Conservation (phyloP, 1,140 invertebrate species). For the Diprion similis region DNA sequence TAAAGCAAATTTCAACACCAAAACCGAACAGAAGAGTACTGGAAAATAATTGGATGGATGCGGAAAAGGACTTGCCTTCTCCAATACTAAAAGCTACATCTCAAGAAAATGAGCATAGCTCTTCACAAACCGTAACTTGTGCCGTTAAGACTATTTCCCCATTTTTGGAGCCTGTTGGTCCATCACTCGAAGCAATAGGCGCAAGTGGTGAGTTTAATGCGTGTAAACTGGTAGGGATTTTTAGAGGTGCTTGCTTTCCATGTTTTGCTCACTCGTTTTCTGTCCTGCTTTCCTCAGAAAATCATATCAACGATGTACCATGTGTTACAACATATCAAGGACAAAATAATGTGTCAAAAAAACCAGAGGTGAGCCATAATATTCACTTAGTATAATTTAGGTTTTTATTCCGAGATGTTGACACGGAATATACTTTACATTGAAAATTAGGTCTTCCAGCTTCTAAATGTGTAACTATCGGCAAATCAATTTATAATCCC, state of each 20-base stretch:
- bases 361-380: neutral
- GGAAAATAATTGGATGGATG: conserved; percentile 44
- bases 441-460: neutral
- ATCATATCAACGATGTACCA: neutral
- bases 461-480: too few species aligned
- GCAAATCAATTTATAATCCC: neutral
- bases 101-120: conserved; percentile 27
- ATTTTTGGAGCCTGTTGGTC: conserved; percentile 36
- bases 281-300: neutral
- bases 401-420: too few species aligned
- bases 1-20: conserved; percentile 36
- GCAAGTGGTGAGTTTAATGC: conserved; percentile 15
- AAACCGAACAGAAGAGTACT: conserved; percentile 32
- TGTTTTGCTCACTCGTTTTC: neutral
- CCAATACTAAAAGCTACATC: conserved; percentile 48
- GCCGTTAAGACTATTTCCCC: conserved; percentile 50
- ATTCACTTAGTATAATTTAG: neutral
- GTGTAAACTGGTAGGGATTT: neutral
- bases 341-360: neutral
- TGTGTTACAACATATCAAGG: neutral
- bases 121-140: conserved; percentile 28
- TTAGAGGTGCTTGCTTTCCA: neutral
- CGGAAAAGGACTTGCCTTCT: conserved; percentile 45
- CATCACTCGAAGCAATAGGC: conserved; percentile 42
- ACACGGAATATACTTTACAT: too few species aligned